Evolutionary conservation across 2,113 vertebrate genomes (phyloP).

Genomic region (Mystacornis crossleyi): DNA sequence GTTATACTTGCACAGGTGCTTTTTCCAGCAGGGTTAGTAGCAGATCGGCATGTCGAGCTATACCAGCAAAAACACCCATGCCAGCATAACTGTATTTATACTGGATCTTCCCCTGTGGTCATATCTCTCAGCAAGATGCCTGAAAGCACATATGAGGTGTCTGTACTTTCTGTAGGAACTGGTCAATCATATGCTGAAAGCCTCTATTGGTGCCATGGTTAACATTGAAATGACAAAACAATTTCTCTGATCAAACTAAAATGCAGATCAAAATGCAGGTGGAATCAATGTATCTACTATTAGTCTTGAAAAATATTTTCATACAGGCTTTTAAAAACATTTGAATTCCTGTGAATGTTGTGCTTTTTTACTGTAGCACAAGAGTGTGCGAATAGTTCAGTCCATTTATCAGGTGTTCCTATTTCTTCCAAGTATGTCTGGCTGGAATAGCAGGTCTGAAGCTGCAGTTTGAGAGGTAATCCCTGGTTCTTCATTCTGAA

Average conservation of each 20-base stretch:
- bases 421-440: background rate
- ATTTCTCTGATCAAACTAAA: background rate
- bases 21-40: background rate
- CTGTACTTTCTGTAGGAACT: background rate
- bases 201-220: background rate
- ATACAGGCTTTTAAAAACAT: background rate
- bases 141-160: background rate
- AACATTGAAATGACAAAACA: background rate
- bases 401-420: background rate
- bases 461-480: background rate
- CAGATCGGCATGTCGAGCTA: background rate
- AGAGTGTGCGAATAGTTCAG: fast-evolving
- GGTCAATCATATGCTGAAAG: background rate
- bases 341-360: background rate
- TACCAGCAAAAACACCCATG: background rate
- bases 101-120: background rate
- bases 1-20: background rate
- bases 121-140: background rate
- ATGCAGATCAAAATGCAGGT: background rate
- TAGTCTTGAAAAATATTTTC: background rate
- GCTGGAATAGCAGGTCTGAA: background rate
- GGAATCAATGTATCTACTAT: background rate
- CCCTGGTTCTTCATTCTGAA: background rate
- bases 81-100: background rate
- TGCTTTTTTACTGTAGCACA: background rate